Evolutionary conservation across 1,140 invertebrate species (phyloP).

Genomic region (Lucilia cuprina): DNA sequence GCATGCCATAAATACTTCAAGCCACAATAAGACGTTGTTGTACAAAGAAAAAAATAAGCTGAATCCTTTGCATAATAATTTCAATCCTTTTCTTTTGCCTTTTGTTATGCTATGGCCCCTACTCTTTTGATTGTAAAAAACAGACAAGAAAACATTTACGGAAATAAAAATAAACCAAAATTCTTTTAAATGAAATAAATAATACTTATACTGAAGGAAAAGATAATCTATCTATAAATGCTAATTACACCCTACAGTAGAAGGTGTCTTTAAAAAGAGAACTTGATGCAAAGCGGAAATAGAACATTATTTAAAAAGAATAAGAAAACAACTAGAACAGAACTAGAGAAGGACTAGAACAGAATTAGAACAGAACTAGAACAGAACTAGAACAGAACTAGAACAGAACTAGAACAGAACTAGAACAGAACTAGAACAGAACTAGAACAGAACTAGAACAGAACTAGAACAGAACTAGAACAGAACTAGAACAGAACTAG

Average conservation of each 20-base stretch:
- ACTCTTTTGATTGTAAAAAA: not conserved
- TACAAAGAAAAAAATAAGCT: not conserved
- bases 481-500: too few species aligned
- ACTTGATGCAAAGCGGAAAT: too few species aligned
- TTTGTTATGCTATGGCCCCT: not conserved
- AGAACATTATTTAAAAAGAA: too few species aligned
- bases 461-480: too few species aligned
- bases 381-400: too few species aligned
- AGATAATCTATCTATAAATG: conserved; percentile 17
- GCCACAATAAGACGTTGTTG: not conserved
- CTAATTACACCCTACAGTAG: not conserved
- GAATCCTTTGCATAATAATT: conserved; percentile 22
- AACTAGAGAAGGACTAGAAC: too few species aligned
- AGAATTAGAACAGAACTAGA: too few species aligned
- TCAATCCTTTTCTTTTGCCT: not conserved
- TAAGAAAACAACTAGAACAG: too few species aligned
- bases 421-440: too few species aligned
- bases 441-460: too few species aligned
- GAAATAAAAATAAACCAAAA: conserved; percentile 8
- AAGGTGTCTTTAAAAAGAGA: not conserved
- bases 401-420: too few species aligned
- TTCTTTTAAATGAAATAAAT: not conserved
- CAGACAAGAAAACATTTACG: not conserved
- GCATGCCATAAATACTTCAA: not conserved
- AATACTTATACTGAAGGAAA: not conserved